These are phyloP conservation scores for Xenotilapia caudafasciata DNA, from an alignment of 2,113 vertebrate species.

Conservation along the genomic window DNA sequence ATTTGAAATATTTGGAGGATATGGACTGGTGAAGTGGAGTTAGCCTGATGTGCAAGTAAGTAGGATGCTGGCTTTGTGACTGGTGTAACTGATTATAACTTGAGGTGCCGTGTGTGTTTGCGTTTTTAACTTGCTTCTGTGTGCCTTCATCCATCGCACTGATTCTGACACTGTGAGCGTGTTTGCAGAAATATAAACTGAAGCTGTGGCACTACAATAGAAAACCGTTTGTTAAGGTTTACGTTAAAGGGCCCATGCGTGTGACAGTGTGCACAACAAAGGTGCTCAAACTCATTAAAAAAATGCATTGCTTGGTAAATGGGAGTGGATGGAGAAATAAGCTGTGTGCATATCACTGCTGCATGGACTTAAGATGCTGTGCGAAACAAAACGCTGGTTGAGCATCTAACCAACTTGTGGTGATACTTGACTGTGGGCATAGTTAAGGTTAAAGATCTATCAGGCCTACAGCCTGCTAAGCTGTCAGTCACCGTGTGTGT, in stretches of 20 bases:
- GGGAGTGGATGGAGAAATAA: not conserved
- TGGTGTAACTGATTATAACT: not conserved
- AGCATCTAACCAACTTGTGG: not conserved
- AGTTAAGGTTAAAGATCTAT: not conserved
- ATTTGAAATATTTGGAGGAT: constrained; percentile 5
- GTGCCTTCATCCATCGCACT: not conserved
- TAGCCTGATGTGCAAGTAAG: constrained; percentile 51
- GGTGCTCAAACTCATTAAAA: not conserved
- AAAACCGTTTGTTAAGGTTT: not conserved
- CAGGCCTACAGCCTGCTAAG: not conserved
- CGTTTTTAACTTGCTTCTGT: not conserved
- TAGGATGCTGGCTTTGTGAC: constrained; percentile 8
- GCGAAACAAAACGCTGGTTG: not conserved
- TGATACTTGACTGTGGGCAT: not conserved
- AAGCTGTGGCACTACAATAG: not conserved
- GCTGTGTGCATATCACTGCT: not conserved
- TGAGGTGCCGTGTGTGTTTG: not conserved
- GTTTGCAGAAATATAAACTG: not conserved
- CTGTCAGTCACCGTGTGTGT: not conserved
- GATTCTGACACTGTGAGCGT: not conserved
- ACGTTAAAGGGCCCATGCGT: not conserved
- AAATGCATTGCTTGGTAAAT: not conserved
- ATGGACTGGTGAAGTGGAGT: constrained; percentile 23
- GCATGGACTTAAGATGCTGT: not conserved
- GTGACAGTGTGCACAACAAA: not conserved